Base-by-base conservation (phyloP, 1,140 invertebrate species). In the Diprion similis region DNA sequence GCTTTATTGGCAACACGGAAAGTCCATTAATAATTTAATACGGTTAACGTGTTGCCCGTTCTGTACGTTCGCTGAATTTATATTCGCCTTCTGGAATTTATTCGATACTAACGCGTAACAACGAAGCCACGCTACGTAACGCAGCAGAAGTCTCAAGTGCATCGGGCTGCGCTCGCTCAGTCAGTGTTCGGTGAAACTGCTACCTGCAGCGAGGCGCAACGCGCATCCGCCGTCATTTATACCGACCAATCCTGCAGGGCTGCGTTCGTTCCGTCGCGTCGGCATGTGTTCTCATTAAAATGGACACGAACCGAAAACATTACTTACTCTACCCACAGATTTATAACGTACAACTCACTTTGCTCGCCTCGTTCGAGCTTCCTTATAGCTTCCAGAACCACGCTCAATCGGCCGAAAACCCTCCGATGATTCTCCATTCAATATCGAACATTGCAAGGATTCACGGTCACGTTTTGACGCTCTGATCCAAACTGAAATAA, bases 21-120 rank as follows among this genome's bases (percentile, higher is more conserved):
- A 82, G 76, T 81, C 80, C 81, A 82, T 82, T 81, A 82, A 80
- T 81, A 82, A 82, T 80, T 81, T 76, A 73, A 78, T 78, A 80
- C 51, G 51, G 51, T 59, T 59, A 59, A 59, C 51, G 51, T 11
- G 51, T 59, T 59, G 51, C 51, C 51, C n/a, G n/a, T 8, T 13
- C 24, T 37, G 24, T 59, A 59, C 51, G 51, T 59, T 59, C 11
- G 51, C 51, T 11, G 51, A 59, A 59, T 59, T 59, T 59, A 59
- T 59, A 59, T 59, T 59, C 51, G 51, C 51, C 51, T 59, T 59
- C 51, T 59, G 51, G 51, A 59, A 59, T 59, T 59, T 59, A 59
- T 59, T 59, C 51, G 51, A 59, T 13, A 37, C 24, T 37, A 37
- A 37, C 24, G 24, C 24, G 24, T 37, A 37, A 37, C 24, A 37